phyloP scores from a whole-genome alignment of 2,888 invertebrate genomes.

The Trichacis sp. region DNA sequence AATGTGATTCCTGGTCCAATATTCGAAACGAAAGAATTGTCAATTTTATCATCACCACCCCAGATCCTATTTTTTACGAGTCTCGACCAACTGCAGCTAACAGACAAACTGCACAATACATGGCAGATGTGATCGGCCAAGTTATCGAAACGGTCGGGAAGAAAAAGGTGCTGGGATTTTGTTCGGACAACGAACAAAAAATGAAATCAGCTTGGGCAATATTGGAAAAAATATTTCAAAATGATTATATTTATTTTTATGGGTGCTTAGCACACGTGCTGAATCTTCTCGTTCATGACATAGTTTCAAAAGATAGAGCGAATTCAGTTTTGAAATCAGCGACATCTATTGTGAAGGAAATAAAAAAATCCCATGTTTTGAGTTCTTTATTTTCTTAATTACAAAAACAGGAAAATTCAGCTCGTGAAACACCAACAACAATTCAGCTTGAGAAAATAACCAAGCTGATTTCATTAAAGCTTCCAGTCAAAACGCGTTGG shows the following conservation, averaged over 20 bases:
- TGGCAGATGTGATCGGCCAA: slow-evolving; percentile 11
- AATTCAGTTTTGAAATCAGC: neutral
- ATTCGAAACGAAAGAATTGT: slow-evolving; percentile 16
- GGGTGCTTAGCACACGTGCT: neutral
- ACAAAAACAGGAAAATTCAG: too few species aligned
- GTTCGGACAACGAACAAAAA: slow-evolving; percentile 15
- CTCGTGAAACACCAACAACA: neutral
- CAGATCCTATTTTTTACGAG: slow-evolving; percentile 9
- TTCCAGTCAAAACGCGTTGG: neutral
- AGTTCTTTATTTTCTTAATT: neutral
- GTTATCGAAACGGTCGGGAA: slow-evolving; percentile 7
- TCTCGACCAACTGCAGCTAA: slow-evolving; percentile 8
- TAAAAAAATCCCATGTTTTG: neutral
- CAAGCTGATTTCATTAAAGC: neutral
- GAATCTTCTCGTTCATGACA: neutral
- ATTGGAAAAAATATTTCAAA: neutral
- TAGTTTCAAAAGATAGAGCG: neutral
- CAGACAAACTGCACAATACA: slow-evolving; percentile 16
- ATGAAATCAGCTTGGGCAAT: slow-evolving; percentile 17
- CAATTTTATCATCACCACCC: slow-evolving; percentile 17
- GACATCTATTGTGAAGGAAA: neutral
- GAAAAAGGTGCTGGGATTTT: slow-evolving; percentile 15
- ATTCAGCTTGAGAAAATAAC: neutral
- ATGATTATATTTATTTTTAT: neutral
- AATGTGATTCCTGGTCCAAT: slow-evolving; percentile 18